These are phyloP conservation scores for Megalurothrips usitatus DNA, from an alignment of 2,888 invertebrate species.

Conservation along the genomic window DNA sequence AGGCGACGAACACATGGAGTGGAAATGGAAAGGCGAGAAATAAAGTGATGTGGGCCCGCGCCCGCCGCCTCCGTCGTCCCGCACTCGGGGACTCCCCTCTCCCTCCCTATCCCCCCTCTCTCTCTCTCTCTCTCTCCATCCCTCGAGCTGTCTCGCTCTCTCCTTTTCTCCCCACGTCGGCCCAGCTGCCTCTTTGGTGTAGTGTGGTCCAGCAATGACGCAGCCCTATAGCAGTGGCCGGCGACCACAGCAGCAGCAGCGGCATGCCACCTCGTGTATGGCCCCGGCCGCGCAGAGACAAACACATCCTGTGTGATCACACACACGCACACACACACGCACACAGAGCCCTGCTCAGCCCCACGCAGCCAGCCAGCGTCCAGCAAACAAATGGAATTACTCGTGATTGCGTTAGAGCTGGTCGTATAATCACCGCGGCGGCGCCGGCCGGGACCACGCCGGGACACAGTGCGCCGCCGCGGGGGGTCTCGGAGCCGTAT, in stretches of 20 bases:
- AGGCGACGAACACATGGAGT: slow-evolving; percentile 21
- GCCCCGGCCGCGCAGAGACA: background rate
- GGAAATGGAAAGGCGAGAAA: slow-evolving; percentile 7
- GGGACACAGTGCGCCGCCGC: too few species aligned
- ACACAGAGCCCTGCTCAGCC: background rate
- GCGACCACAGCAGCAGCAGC: too few species aligned
- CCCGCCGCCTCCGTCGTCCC: too few species aligned
- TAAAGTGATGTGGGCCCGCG: background rate
- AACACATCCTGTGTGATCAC: too few species aligned
- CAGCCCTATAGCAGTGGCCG: too few species aligned
- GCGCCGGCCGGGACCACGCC: too few species aligned
- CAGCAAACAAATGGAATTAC: background rate
- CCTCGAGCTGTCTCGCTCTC: background rate
- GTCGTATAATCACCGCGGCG: background rate
- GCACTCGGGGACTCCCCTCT: too few species aligned
- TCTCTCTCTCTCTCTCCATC: background rate
- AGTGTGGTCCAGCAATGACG: too few species aligned
- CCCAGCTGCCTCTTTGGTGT: too few species aligned
- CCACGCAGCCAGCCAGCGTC: background rate
- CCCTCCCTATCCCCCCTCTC: background rate
- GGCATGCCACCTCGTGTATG: background rate
- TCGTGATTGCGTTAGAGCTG: background rate
- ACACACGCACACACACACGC: too few species aligned
- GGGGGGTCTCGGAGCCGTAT: too few species aligned
- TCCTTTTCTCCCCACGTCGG: too few species aligned